Percentiles rank a stretch among this genome's conserved stretches.
Conservation (phyloP, 2,888 invertebrate species). For the Reticulitermes lucifugus region DNA sequence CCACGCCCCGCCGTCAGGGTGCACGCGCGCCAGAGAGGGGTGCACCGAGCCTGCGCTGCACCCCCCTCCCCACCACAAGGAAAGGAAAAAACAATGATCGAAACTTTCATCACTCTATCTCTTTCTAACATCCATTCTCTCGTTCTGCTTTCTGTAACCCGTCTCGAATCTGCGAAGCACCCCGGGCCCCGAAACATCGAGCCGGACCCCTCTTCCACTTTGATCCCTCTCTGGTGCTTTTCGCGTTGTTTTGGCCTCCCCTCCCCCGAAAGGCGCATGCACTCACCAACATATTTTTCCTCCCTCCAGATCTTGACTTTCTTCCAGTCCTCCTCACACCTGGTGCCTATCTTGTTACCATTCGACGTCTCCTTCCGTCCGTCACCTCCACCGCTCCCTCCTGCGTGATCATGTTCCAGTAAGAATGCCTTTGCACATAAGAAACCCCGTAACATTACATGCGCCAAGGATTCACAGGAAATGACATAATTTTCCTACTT, state of each 20-base stretch:
- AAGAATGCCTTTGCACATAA: neutral
- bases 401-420: conserved; percentile 1
- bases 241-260: too few species aligned
- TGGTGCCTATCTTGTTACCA: neutral
- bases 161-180: neutral
- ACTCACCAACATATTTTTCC: too few species aligned
- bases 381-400: neutral
- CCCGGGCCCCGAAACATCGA: too few species aligned
- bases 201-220: too few species aligned
- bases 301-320: too few species aligned
- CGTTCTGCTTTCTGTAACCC: neutral
- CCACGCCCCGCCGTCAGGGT: conserved; percentile 5
- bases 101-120: conserved; percentile 5
- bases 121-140: neutral
- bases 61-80: neutral
- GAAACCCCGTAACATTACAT: neutral
- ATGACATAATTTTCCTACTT: too few species aligned
- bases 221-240: too few species aligned
- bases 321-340: too few species aligned
- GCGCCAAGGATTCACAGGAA: too few species aligned
- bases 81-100: neutral
- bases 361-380: neutral
- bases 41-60: neutral
- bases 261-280: too few species aligned
- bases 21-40: neutral